These are phyloP conservation scores for Dendropsophus ebraccatus DNA, from an alignment of 2,113 vertebrate species.

Conservation along the genomic window DNA sequence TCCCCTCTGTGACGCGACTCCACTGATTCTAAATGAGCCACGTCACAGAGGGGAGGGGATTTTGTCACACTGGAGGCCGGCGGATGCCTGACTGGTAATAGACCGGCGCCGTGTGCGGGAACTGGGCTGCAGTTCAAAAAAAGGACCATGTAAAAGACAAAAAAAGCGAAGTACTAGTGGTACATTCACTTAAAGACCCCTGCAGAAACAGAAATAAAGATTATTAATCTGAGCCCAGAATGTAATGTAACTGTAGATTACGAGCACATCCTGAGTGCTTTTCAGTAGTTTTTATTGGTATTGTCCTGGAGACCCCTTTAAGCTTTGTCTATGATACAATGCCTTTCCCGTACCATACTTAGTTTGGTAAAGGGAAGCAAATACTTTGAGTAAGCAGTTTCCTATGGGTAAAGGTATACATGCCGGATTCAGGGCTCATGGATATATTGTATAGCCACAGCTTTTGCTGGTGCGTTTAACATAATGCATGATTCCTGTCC, in stretches of 20 bases:
- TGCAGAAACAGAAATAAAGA: background rate
- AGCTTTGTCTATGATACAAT: background rate
- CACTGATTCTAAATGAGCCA: too few species aligned
- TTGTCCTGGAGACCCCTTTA: background rate
- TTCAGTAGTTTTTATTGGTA: background rate
- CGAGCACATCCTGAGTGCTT: too few species aligned
- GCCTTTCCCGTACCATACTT: background rate
- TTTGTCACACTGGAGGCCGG: too few species aligned
- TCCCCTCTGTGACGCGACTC: too few species aligned
- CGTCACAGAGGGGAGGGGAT: too few species aligned
- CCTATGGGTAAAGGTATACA: background rate
- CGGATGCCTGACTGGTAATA: too few species aligned
- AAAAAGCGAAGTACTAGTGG: too few species aligned
- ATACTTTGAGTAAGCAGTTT: background rate
- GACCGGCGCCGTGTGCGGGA: too few species aligned
- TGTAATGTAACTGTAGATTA: background rate
- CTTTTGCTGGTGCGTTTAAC: background rate
- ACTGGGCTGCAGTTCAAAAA: too few species aligned
- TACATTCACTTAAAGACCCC: too few species aligned
- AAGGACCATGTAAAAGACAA: too few species aligned
- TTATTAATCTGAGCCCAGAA: background rate
- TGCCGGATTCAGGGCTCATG: background rate
- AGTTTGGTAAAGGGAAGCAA: background rate
- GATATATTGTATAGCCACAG: background rate
- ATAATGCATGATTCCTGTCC: background rate